These are phyloP conservation scores for Cotesia vestalis DNA, from an alignment of 1,140 invertebrate species.

Conservation along the genomic window DNA sequence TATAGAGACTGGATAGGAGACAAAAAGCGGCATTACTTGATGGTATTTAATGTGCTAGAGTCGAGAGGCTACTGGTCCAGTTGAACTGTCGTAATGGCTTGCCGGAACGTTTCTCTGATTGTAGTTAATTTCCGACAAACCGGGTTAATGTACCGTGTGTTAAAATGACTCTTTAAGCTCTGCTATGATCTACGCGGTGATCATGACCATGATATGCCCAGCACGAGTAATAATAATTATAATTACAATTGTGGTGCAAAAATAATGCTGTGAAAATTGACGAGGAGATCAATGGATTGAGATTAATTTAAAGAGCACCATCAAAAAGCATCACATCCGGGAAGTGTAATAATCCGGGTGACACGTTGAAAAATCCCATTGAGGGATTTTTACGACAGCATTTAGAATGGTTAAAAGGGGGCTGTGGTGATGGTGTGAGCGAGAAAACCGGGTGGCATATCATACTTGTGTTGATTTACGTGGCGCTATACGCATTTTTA, in stretches of 20 bases:
- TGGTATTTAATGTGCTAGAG: slow-evolving; percentile 17
- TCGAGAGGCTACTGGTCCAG: slow-evolving; percentile 48
- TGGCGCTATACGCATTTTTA: slow-evolving; percentile 59
- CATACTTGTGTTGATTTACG: slow-evolving; percentile 62
- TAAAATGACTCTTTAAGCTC: slow-evolving; percentile 4
- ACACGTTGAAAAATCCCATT: slow-evolving; percentile 3
- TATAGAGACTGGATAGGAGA: background rate
- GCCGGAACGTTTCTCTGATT: slow-evolving; percentile 57
- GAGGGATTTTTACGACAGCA: slow-evolving; percentile 15
- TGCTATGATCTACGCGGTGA: background rate
- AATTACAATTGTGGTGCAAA: background rate
- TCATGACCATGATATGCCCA: background rate
- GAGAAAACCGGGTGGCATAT: slow-evolving; percentile 47
- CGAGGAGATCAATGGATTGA: background rate
- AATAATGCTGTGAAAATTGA: background rate
- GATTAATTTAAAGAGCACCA: background rate
- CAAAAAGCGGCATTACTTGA: slow-evolving; percentile 24
- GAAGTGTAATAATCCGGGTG: slow-evolving; percentile 2
- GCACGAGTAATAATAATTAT: background rate
- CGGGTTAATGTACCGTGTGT: slow-evolving; percentile 64
- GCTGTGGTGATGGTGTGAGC: background rate
- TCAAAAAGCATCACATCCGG: background rate
- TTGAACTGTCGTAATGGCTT: slow-evolving; percentile 54
- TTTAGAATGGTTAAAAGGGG: background rate
- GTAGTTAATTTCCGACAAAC: slow-evolving; percentile 63